Percentiles rank a stretch among this genome's conserved stretches.
Conservation (phyloP, 1,140 invertebrate genomes). For the Drosophila prosaltans region DNA sequence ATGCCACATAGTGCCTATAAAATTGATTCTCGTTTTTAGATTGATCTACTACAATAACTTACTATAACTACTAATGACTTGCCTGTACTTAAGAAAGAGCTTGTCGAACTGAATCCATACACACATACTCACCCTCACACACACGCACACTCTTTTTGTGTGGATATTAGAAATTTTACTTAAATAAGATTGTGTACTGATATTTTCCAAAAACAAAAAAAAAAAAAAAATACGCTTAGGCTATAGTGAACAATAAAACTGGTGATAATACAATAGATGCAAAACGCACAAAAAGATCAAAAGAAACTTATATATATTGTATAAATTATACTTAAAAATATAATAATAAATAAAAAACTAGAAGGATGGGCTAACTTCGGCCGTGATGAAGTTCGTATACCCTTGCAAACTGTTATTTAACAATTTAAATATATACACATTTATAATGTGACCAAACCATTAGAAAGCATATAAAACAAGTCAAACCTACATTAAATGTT, state of each 20-base stretch:
- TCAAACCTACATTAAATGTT: too few relatives aligned
- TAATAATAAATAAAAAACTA: too few relatives aligned
- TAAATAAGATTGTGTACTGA: constrained; percentile 57
- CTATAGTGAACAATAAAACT: constrained; percentile 71
- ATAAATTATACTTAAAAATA: too few relatives aligned
- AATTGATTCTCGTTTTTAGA: constrained; percentile 16
- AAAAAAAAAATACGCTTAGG: constrained; percentile 39
- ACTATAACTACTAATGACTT: not conserved
- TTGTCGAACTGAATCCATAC: constrained; percentile 49
- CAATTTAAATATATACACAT: too few relatives aligned
- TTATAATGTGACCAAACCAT: too few relatives aligned
- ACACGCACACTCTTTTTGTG: constrained; percentile 19
- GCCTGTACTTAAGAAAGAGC: constrained; percentile 46
- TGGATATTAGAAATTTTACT: constrained; percentile 7
- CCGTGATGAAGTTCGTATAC: too few relatives aligned
- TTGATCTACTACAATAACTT: not conserved
- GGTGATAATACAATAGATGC: constrained; percentile 73
- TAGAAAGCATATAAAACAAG: too few relatives aligned
- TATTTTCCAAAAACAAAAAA: constrained; percentile 57
- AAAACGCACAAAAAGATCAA: constrained; percentile 16
- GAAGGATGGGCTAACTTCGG: too few relatives aligned
- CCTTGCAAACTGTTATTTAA: too few relatives aligned
- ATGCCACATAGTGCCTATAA: constrained; percentile 63
- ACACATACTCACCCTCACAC: constrained; percentile 20
- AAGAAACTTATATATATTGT: constrained; percentile 1